These are phyloP conservation scores for Mirounga angustirostris DNA, from an alignment of 2,113 vertebrate genomes.

Conservation along the genomic window DNA sequence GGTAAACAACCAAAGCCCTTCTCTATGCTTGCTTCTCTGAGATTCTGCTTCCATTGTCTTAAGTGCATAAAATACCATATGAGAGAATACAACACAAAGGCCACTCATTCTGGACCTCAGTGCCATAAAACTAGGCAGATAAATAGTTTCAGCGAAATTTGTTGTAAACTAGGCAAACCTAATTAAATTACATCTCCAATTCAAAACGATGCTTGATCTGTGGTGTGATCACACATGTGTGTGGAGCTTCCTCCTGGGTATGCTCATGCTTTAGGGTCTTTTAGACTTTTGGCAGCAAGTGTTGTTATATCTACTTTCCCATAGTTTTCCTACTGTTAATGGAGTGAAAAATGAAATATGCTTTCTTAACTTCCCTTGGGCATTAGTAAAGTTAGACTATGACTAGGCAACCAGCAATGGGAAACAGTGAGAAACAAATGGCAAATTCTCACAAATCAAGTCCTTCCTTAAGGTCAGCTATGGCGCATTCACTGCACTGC, in stretches of 20 bases:
- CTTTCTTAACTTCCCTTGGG: conserved; percentile 68
- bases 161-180: not conserved
- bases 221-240: not conserved
- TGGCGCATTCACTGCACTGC: not conserved
- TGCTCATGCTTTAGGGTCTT: not conserved
- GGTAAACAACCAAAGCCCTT: not conserved
- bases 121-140: not conserved
- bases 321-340: not conserved
- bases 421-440: conserved; percentile 63
- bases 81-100: not conserved
- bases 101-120: not conserved
- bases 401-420: conserved; percentile 49
- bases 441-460: not conserved
- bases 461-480: conserved; percentile 36
- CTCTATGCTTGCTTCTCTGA: not conserved
- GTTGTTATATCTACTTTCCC: conserved; percentile 36
- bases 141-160: not conserved
- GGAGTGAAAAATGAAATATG: conserved; percentile 60
- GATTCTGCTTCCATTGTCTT: not conserved
- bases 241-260: not conserved
- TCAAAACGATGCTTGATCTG: not conserved
- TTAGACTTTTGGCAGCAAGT: conserved; percentile 4
- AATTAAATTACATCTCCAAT: not conserved
- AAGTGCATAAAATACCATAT: not conserved
- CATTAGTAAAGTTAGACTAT: conserved; percentile 52